Evolutionary conservation across 2,797 vertebrate genomes (phyloP), one percentile per base, ranked within the genome.

Genomic region (Lepus townsendii): DNA sequence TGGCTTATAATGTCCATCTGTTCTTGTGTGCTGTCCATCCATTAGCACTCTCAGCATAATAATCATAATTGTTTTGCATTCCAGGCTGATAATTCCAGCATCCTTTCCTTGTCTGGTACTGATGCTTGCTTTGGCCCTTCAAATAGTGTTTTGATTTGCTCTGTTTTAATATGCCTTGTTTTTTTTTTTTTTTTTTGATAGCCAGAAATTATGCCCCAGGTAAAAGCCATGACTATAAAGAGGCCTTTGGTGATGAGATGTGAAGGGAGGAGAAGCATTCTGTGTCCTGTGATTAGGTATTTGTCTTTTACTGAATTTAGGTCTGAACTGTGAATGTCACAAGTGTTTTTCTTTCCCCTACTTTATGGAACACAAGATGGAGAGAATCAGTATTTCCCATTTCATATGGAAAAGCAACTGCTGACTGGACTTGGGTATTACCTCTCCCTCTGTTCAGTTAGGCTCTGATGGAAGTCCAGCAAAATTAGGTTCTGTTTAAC

Each of bases 51-150:
- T 62, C 35, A 87, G 38, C 75, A 57, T 20, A 80, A 66, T 75
- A 66, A 60, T 79, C 60, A 93, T 17, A 82, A 52, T 38, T 69
- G 26, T 35, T 90, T 87, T 76, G 76, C 75, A 76, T 83, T 75
- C 16, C 52, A 50, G 69, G 52, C 83, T 87, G 83, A 78, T 79
- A 50, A 82, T 52, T 52, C 32, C 76, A 38, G 50, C 11, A 50
- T 38, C 11, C 13, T 20, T 87, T 12, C 16, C 38, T 62, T 76
- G 38, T 69, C 69, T 80, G 27, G 47, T 54, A 75, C 47, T 52
- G n/a, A 62, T 82, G 11, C 27, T 9, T 82, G 47, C 27, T 54
- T 54, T 93, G 26, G 73, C 47, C 62, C 8, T 65, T 63, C 16
- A 27, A 54, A 30, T 3, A 13, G 38, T n/a, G 7, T 27, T 71